Evolutionary conservation across 1,140 invertebrate genomes (phyloP).

Genomic region (Orussus abietinus): DNA sequence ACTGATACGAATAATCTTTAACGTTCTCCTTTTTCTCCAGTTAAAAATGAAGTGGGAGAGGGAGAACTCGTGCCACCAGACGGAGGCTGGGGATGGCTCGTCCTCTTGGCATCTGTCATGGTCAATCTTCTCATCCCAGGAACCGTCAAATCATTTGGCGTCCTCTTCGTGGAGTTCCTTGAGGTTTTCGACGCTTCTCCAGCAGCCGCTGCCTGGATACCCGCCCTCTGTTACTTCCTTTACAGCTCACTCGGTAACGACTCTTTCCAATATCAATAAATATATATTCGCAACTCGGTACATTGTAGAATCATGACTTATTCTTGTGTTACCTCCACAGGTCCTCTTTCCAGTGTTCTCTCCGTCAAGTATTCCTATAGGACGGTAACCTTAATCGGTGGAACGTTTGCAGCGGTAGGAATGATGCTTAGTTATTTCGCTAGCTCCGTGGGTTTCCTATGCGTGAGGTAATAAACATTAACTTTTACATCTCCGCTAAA

Average conservation of each 20-base stretch:
- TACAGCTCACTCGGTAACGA: constrained; percentile 77
- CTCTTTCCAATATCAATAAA: constrained; percentile 3
- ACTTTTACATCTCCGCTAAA: too few relatives aligned
- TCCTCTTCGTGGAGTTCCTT: constrained; percentile 75
- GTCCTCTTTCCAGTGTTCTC: constrained; percentile 84
- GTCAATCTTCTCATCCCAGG: constrained; percentile 81
- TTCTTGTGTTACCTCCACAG: constrained; percentile 52
- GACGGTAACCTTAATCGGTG: constrained; percentile 83
- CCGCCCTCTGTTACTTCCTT: constrained; percentile 78
- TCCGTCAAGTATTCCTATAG: constrained; percentile 88
- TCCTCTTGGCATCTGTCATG: constrained; percentile 73
- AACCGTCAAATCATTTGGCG: constrained; percentile 83
- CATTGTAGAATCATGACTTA: constrained; percentile 3
- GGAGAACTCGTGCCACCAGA: constrained; percentile 61
- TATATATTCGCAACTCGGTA: neutral
- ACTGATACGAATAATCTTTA: too few relatives aligned
- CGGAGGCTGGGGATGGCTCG: constrained; percentile 78
- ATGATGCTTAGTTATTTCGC: constrained; percentile 84
- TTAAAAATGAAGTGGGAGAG: constrained; percentile 25
- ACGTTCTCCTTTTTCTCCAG: too few relatives aligned
- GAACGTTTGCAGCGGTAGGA: constrained; percentile 75
- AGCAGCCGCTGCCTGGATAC: constrained; percentile 76
- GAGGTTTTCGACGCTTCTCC: constrained; percentile 69
- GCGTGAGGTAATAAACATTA: constrained; percentile 69
- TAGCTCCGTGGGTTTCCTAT: constrained; percentile 70